Base-by-base conservation (phyloP, 23 tunicate genomes). In the Ciona savignyi region DNA sequence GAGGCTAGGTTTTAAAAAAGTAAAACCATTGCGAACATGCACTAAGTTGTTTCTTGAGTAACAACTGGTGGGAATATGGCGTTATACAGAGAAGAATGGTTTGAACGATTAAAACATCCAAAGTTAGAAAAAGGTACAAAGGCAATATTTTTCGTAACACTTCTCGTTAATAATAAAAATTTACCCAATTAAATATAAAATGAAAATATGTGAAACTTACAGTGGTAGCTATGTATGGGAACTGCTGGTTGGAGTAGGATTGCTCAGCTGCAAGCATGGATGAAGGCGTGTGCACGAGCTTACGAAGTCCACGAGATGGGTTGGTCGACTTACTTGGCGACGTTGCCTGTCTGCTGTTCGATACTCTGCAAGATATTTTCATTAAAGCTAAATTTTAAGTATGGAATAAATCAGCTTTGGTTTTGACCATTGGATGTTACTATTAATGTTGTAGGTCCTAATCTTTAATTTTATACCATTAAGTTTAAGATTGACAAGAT, bases 171-270 rank as follows among this genome's bases (percentile, higher is more conserved):
- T n/a, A n/a, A n/a, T n/a, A n/a, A n/a, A n/a, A n/a, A n/a, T n/a
- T n/a, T n/a, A n/a, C n/a, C n/a, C n/a, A n/a, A n/a, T n/a, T n/a
- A n/a, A n/a, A n/a, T n/a, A 42, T 15, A 42, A 42, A 42, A 6
- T 6, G 56, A 42, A 42, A 42, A 9, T 6, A 42, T 6, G 56
- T 42, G 9, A 64, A 64, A 64, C 27, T 25, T 29, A 60, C 32
- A 20, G 3, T 27, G 61, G 33, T n/a, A 42, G 70, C 84, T 29
- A 81, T 73, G 73, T 81, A 73, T 3, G 85, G 85, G 73, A 81
- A 81, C 51, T 81, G 85, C 65, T 73, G 85, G 68, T 49, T 62
- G 68, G 30, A 29, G 69, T 63, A 42, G 27, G 69, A 28, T 3
- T 74, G 26, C 29, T 72, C 76, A 1, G 68, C 1, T 24, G 42